These are phyloP conservation scores for Periphyllus acericola DNA, from an alignment of 2,888 invertebrate species.

Conservation along the genomic window DNA sequence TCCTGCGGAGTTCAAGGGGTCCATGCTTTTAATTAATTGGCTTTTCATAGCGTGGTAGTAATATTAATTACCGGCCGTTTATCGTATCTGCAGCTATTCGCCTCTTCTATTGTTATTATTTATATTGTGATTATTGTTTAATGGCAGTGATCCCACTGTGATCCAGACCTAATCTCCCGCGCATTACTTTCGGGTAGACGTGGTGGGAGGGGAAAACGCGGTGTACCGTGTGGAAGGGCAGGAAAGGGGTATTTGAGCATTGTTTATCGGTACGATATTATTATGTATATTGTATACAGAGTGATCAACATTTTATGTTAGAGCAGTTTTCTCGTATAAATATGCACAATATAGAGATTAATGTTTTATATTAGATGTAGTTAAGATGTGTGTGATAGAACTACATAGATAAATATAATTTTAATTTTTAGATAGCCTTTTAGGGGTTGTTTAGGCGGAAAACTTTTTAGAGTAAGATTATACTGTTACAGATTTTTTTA, in stretches of 20 bases:
- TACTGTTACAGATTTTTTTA: too few relatives aligned
- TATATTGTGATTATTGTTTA: conserved; percentile 59
- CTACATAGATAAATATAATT: too few relatives aligned
- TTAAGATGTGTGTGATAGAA: too few relatives aligned
- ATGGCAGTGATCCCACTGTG: conserved; percentile 56
- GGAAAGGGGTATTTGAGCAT: not conserved
- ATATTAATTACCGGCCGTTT: conserved; percentile 60
- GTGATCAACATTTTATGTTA: too few relatives aligned
- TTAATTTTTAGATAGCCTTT: too few relatives aligned
- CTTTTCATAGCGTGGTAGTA: conserved; percentile 46
- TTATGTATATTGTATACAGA: not conserved
- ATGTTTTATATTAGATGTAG: too few relatives aligned
- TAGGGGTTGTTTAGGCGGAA: too few relatives aligned
- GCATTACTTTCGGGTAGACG: conserved; percentile 19
- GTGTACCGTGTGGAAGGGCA: not conserved
- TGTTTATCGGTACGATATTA: conserved; percentile 20
- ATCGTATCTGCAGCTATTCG: conserved; percentile 48
- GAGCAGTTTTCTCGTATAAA: too few relatives aligned
- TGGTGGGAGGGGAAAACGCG: not conserved
- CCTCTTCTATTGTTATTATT: conserved; percentile 44
- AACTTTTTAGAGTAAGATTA: too few relatives aligned
- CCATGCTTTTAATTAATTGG: conserved; percentile 54
- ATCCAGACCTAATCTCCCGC: conserved; percentile 34
- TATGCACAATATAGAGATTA: too few relatives aligned
- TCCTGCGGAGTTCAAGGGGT: conserved; percentile 45